Conservation (phyloP, 2,113 vertebrate species). For the Rhabdomys dilectus region DNA sequence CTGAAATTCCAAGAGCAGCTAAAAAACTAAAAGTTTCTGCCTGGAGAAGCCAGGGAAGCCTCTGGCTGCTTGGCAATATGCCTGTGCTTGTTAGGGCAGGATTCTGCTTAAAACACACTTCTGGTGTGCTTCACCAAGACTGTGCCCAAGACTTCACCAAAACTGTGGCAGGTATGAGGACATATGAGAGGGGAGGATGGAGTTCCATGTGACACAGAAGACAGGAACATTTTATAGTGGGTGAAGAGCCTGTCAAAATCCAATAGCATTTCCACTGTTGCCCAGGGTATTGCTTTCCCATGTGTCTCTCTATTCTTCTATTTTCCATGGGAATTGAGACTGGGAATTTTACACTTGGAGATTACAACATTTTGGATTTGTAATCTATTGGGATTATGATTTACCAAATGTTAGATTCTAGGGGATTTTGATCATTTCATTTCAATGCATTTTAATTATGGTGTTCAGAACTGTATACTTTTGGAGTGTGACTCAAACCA, state of each 20-base stretch:
- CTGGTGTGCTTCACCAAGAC: not conserved
- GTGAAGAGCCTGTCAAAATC: not conserved
- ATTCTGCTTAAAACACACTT: not conserved
- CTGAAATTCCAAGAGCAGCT: not conserved
- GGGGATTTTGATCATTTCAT: not conserved
- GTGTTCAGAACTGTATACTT: not conserved
- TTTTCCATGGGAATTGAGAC: not conserved
- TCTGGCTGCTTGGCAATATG: not conserved
- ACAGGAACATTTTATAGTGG: too few species aligned
- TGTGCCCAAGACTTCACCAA: not conserved
- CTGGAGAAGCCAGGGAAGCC: not conserved
- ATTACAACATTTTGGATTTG: not conserved
- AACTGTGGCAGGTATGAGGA: too few species aligned
- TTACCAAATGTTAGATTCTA: not conserved
- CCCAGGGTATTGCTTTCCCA: too few species aligned
- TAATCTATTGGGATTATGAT: too few species aligned
- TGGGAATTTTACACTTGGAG: too few species aligned
- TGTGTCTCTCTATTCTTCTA: not conserved
- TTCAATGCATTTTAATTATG: not conserved
- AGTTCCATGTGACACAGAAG: too few species aligned
- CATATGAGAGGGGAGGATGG: fast-evolving
- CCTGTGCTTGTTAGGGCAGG: not conserved
- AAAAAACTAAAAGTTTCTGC: not conserved
- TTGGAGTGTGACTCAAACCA: not conserved
- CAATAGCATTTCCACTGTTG: not conserved